Base-by-base conservation (phyloP, 2,888 invertebrate genomes). In the Erebia palarica region DNA sequence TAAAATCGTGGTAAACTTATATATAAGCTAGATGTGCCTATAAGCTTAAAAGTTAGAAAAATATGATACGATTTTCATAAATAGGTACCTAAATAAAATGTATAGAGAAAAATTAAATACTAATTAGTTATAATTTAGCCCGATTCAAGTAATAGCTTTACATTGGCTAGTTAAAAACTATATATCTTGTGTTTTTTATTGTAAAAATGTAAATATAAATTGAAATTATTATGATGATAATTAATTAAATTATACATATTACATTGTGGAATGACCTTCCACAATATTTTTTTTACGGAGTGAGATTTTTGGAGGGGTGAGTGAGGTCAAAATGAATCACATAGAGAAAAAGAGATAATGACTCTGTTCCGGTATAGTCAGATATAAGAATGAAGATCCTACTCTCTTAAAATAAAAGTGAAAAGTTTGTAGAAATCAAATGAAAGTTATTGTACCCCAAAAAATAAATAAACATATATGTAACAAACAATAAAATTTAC, bases 151-250 rank as follows among this genome's bases (percentile, higher is more conserved):
- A 65, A 59, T 70, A 68, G 72, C 68, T 74, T 74, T 70, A 72
- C 68, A 72, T 77, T 76, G 77, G 71, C 72, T 78, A 80, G 77
- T 75, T 75, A 73, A 77, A 75, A 71, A 69, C n/a, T n/a, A n/a
- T 71, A 73, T 61, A 49, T 42, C 60, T 61, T 65, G 51, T 68
- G 59, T 75, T 73, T 73, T 74, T 42, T 68, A 68, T 71, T 78
- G 77, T 79, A 78, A 69, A 77, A 77, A 78, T 79, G 78, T 79
- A 79, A 69, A 79, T 79, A 78, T 58, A 59, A 58, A 47, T 21
- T 27, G 21, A 27, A 59, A 61, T 59, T 58, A 71, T 69, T 59
- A 49, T 66, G 47, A 65, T 16, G 47, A 42, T 58, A 42, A 44
- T 64, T 36, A 61, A 5, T 44, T 64, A 27, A 44, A 18, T 57